A percentile compares a stretch with the other conserved stretches of the same genome.
phyloP scores from a whole-genome alignment of 2,888 invertebrate species.

The Melinaea marsaeus region DNA sequence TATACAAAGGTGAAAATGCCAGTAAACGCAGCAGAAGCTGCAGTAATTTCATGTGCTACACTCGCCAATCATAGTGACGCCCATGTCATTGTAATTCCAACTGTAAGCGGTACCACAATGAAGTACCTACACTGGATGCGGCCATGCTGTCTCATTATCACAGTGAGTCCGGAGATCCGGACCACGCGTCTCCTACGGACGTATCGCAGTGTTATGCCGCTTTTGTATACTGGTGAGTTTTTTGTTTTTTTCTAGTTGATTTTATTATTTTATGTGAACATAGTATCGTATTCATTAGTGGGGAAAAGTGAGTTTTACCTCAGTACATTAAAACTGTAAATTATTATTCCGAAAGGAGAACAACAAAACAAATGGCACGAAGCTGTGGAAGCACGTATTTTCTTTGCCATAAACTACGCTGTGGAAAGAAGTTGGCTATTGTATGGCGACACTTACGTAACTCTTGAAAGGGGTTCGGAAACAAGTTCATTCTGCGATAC shows the following conservation, averaged over 20 bases:
- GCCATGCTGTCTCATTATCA: constrained; percentile 81
- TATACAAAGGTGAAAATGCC: constrained; percentile 47
- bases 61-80: constrained; percentile 47
- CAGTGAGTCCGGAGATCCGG: constrained; percentile 77
- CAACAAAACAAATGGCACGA: constrained; percentile 37
- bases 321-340: neutral
- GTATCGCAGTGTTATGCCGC: constrained; percentile 79
- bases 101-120: constrained; percentile 79
- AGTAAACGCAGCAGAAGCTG: constrained; percentile 57
- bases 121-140: constrained; percentile 78
- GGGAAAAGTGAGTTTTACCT: too few species aligned
- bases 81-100: constrained; percentile 79
- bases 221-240: constrained; percentile 68
- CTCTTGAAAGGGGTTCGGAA: constrained; percentile 48
- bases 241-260: too few species aligned
- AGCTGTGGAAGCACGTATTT: constrained; percentile 43
- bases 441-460: constrained; percentile 51
- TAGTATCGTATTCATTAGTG: too few species aligned
- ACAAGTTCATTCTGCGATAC: constrained; percentile 53
- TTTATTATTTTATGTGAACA: too few species aligned
- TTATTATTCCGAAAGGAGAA: constrained; percentile 10
- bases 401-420: constrained; percentile 50
- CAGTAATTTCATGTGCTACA: constrained; percentile 47
- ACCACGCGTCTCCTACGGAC: constrained; percentile 79
- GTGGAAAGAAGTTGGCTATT: constrained; percentile 45